Base-by-base conservation (phyloP, 2,113 vertebrate species). In the Morone chrysops region DNA sequence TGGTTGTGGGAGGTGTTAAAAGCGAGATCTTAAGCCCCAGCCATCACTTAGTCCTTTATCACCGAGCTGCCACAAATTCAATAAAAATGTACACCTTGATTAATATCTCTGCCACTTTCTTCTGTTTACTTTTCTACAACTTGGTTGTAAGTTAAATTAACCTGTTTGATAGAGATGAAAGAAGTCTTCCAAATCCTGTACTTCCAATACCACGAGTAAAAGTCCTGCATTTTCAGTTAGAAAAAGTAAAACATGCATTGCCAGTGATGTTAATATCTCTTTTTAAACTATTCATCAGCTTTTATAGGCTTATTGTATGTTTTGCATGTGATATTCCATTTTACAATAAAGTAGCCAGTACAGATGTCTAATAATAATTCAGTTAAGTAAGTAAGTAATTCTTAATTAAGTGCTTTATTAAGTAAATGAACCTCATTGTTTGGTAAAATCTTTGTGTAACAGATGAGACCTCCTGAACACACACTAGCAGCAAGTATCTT, bases 81-180 rank as follows among this genome's bases (percentile, higher is more conserved):
- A 69, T 83, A 75, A 78, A 90, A 87, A 75, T 66, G n/a, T 75
- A 41, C 54, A 76, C 67, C 68, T 78, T 76, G 43, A 85, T 82
- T 78, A 66, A 78, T 78, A 53, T 81, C 59, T 88, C 70, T 69
- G 57, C 17, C 54, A 63, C 4, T 75, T 62, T 77, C 16, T 66
- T 14, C 4, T 77, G 48, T 47, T 78, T 18, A 2, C 36, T 56
- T 66, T 50, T 71, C 36, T 70, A 51, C 31, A 53, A 54, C 25
- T 41, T 69, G 67, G 17, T 60, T 61, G 38, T 47, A 47, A 56
- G 11, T 48, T 56, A 9, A 66, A 36, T 20, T 36, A 14, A 36
- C n/a, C 4, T 69, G 47, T 48, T 85, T 72, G 20, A 47, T 54
- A 47, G 25, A 70, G 51, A 68, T 31, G 25, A 13, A 61, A 16